Evolutionary conservation across 1,140 invertebrate genomes (phyloP), one percentile per base, ranked within the genome.

Genomic region (Carcinoscorpius rotundicauda): DNA sequence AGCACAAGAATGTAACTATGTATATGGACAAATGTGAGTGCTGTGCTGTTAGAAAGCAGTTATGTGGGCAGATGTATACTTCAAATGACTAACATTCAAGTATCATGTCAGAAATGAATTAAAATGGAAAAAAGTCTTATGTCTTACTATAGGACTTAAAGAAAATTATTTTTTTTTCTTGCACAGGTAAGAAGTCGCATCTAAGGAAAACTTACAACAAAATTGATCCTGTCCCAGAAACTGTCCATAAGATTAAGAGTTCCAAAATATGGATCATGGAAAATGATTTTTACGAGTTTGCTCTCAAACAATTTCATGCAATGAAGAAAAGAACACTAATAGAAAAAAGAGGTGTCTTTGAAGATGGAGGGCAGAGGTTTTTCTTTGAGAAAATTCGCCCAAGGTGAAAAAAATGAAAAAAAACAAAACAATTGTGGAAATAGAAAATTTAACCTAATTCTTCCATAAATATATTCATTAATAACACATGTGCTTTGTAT

Each of bases 231-330:
- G 86, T 84, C 10, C 82, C 85, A 61, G 83, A 86, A 70, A 97
- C 94, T 0, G 77, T 97, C 87, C 75, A 84, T 85, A 78, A 75
- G 65, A 78, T 84, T 49, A 75, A 79, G 62, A 64, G 75, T 52
- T 79, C 78, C 51, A 63, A 70, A 29, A 85, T 98, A 4, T 99
- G 94, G 92, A 86, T 90, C 80, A 93, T 98, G 92, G 97, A 99
- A 78, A 92, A 95, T 76, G 93, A 98, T 75, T 83, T 99, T 53
- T 99, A 98, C 73, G 87, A 96, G 72, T 98, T 96, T 79, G 94
- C 91, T 8, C 74, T 88, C 55, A 83, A 88, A 73, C 90, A 97
- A 72, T 98, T 98, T 77, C 87, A 94, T 75, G 92, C 89, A 78
- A 81, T 90, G 0, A 92, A 91, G 75, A 87, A 78, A 71, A 77